Conservation (phyloP, 2,797 vertebrate species). For the Poliocrania exsul region DNA sequence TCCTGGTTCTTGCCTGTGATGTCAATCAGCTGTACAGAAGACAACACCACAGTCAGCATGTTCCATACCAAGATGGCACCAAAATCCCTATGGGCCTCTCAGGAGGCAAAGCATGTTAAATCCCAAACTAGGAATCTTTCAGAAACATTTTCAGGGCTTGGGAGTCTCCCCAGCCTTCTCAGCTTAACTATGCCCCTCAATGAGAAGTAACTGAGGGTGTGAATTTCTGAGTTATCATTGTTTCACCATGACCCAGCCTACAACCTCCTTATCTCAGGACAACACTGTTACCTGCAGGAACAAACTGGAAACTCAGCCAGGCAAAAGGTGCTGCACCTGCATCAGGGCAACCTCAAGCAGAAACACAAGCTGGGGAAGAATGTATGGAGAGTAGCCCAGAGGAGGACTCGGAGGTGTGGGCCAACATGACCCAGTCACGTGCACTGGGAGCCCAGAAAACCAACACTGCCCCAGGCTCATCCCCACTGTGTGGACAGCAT, state of each 20-base stretch:
- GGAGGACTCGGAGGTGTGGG: background rate
- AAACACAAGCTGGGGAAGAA: background rate
- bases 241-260: background rate
- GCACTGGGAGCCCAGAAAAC: background rate
- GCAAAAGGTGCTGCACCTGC: background rate
- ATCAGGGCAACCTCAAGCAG: background rate
- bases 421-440: rapidly evolving
- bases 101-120: background rate
- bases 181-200: background rate
- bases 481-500: background rate
- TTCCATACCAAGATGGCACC: background rate
- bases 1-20: constrained; percentile 99
- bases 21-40: constrained; percentile 88
- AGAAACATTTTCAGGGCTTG: background rate
- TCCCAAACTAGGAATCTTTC: background rate
- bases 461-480: background rate
- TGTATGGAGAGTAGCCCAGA: background rate
- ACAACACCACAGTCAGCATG: background rate
- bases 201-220: rapidly evolving
- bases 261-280: background rate
- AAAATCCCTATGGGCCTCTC: background rate
- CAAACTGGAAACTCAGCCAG: background rate
- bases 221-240: background rate
- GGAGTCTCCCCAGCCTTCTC: background rate
- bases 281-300: background rate